A percentile compares a stretch with the other conserved stretches of the same genome.
Conservation (phyloP, 2,797 vertebrate species). For the Merluccius polli region DNA sequence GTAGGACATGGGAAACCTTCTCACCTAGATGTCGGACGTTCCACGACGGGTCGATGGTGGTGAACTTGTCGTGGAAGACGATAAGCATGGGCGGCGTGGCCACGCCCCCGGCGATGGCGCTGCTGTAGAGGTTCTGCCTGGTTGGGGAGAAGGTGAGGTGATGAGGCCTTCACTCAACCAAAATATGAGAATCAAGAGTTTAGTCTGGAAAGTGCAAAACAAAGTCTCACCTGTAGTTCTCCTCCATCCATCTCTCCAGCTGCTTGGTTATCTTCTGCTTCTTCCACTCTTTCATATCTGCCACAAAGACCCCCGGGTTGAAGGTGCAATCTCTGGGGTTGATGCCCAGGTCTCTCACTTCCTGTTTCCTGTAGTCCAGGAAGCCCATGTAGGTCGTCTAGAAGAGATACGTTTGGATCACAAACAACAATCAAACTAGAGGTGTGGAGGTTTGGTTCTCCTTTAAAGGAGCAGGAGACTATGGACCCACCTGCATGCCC, state of each 20-base stretch:
- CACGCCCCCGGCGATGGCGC: constrained; percentile 86
- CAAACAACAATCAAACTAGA: too few relatives aligned
- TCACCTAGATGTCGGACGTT: constrained; percentile 91
- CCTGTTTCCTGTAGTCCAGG: constrained; percentile 91
- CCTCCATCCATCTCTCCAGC: constrained; percentile 93
- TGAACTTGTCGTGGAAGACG: constrained; percentile 89
- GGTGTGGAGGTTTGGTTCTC: too few relatives aligned
- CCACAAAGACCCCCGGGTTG: constrained; percentile 95
- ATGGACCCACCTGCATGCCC: constrained; percentile 87
- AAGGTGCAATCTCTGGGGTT: constrained; percentile 93
- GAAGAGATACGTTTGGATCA: constrained; percentile 8
- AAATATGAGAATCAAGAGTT: background rate
- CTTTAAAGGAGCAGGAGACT: background rate
- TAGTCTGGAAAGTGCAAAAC: background rate
- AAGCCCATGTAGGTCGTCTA: constrained; percentile 98
- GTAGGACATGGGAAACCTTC: constrained; percentile 14
- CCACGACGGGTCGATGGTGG: constrained; percentile 88
- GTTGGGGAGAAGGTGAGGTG: constrained; percentile 3
- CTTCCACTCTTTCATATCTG: constrained; percentile 88
- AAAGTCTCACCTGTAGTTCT: constrained; percentile 80
- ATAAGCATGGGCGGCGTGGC: constrained; percentile 91
- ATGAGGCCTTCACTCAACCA: background rate
- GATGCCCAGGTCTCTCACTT: constrained; percentile 86
- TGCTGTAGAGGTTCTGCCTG: constrained; percentile 91
- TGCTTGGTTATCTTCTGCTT: constrained; percentile 91